Evolutionary conservation across 1,140 invertebrate genomes (phyloP), one percentile per base, ranked within the genome.

Genomic region (Linepithema humile): DNA sequence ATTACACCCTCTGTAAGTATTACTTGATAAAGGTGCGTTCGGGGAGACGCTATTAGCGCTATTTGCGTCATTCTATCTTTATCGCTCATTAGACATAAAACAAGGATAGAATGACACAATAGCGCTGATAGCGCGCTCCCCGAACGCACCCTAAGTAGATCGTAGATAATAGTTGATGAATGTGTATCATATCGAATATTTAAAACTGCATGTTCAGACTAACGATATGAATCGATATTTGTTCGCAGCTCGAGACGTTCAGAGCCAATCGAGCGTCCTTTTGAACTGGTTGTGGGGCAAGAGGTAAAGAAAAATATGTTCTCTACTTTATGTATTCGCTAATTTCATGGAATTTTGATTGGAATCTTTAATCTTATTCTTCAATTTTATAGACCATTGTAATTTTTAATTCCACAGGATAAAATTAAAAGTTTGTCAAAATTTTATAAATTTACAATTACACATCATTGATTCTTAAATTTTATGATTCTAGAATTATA

Each of bases 231-330:
- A 26, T 82, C 26, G 3, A 40, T 48, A 43, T 74, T 82, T 85
- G n/a, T 43, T 96, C 95, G 78, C 94, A 97, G 97, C 96, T 92
- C 96, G 97, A 89, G 95, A 97, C 91, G 95, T 96, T 23, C 96
- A 97, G 92, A 97, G 96, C 91, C 96, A 97, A 59, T 96, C 97
- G 70, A 97, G 96, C 85, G 96, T 97, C 70, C 95, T 97, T 23
- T 93, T 97, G 86, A 97, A 97, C 92, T 97, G 97, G 97, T 93
- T 97, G 65, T 96, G 96, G 95, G 97, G 97, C 77, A 96, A 95
- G 91, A 94, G 93, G 94, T 94, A 89, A 87, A 75, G 20, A 62
- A 29, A 75, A 10, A 67, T 40, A 32, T 32, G 3, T 45, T 74
- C 35, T 74, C 7, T 57, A 57, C 40, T 20, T 6, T 43, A 55